Percentiles rank a stretch among this genome's conserved stretches.
These are phyloP conservation scores for Synodontis membranacea DNA, from an alignment of 2,113 vertebrate species.

Conservation along the genomic window DNA sequence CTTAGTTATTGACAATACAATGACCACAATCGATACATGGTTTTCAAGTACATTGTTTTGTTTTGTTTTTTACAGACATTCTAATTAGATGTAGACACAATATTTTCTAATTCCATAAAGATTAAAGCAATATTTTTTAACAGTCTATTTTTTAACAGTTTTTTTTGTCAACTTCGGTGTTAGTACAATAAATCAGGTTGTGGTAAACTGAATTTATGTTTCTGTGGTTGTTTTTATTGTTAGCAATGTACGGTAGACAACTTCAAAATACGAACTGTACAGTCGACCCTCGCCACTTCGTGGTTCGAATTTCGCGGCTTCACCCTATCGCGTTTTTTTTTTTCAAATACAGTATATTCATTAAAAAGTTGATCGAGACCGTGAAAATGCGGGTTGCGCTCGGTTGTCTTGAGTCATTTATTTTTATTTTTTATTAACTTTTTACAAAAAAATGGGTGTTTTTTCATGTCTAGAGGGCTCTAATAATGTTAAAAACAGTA, in stretches of 20 bases:
- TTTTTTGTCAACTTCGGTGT: conserved; percentile 59
- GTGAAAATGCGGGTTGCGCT: too few relatives aligned
- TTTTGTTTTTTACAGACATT: conserved; percentile 1
- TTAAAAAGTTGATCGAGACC: too few relatives aligned
- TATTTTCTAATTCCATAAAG: conserved; percentile 18
- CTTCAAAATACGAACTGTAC: neutral
- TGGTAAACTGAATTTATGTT: conserved; percentile 55
- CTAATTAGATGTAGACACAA: conserved; percentile 35
- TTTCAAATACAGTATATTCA: too few relatives aligned
- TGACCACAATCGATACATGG: neutral
- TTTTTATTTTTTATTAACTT: too few relatives aligned
- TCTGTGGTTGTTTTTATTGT: neutral
- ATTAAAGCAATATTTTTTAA: conserved; percentile 55
- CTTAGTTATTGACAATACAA: conserved; percentile 16
- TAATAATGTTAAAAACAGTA: too few relatives aligned
- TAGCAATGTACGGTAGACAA: neutral
- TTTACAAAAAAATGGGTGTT: too few relatives aligned
- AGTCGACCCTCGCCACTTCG: too few relatives aligned
- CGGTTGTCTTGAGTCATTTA: too few relatives aligned
- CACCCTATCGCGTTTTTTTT: too few relatives aligned
- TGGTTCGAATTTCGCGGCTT: too few relatives aligned
- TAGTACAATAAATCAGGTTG: conserved; percentile 67
- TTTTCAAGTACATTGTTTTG: neutral
- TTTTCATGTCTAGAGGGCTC: too few relatives aligned
- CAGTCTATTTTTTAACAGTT: conserved; percentile 53